Percentiles rank a stretch among this genome's conserved stretches.
Conservation (phyloP, 2,113 vertebrate genomes). For the Muntiacus muntjak region DNA sequence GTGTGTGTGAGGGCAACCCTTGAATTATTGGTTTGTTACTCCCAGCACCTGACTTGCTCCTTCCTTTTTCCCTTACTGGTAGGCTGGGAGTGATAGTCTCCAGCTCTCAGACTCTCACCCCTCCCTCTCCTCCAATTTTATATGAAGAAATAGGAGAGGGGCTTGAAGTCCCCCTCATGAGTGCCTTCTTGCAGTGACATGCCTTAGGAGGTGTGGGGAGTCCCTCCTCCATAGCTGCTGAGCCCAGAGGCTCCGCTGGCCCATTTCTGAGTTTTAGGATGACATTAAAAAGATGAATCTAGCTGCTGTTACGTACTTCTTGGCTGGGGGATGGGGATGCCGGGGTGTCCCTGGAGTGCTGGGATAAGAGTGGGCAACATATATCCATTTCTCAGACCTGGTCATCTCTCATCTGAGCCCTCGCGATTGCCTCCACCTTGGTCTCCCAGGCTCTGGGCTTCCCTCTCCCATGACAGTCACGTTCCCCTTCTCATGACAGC, state of each 20-base stretch:
- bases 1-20: not conserved
- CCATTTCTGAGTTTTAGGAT: not conserved
- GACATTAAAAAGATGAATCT: slow-evolving; percentile 54
- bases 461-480: not conserved
- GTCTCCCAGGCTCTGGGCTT: not conserved
- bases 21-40: not conserved
- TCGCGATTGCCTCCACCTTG: rapidly evolving
- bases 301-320: not conserved
- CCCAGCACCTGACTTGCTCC: not conserved
- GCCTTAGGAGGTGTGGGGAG: not conserved
- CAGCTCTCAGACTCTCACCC: not conserved
- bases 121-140: not conserved
- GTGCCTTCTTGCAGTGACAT: slow-evolving; percentile 59
- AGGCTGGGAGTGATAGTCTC: not conserved
- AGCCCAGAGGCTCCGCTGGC: not conserved
- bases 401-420: too few relatives aligned
- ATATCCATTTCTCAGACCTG: not conserved
- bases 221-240: not conserved
- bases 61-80: not conserved
- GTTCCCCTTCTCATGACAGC: too few relatives aligned
- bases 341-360: not conserved
- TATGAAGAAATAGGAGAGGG: slow-evolving; percentile 58
- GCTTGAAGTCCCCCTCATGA: not conserved
- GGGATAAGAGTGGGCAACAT: not conserved
- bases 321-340: not conserved